Evolutionary conservation across 1,140 invertebrate genomes (phyloP), one percentile per base, ranked within the genome.

Genomic region (Reticulitermes speratus): DNA sequence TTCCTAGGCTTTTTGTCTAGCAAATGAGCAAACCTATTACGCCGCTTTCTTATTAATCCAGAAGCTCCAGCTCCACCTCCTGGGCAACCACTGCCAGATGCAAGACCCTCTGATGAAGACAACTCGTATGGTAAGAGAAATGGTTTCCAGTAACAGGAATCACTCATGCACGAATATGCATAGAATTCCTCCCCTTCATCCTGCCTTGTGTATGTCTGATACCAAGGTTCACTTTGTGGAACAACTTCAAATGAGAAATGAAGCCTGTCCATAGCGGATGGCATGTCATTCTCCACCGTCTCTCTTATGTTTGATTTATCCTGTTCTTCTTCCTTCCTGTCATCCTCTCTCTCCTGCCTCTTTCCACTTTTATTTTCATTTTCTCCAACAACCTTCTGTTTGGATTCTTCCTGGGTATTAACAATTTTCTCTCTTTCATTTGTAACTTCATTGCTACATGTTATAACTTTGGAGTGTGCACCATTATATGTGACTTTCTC

Each of bases 81-180:
- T 14, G 65, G n/a, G 6, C 21, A 23, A 86, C 85, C 30, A 85
- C 45, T 21, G 75, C 91, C 84, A 93, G 92, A 88, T 93, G 92
- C 48, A 93, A 89, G 83, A 93, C 92, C 87, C 92, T 93, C 88
- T 94, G 90, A 85, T 92, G 92, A 25, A 92, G 94, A 87, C 88
- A 96, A 94, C 90, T 97, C 95, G 88, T 96, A 96, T 0, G 96
- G 96, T 87, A 97, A 91, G 86, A 96, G 92, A 90, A 95, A 94
- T 87, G 95, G 92, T 88, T 92, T 93, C 44, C 90, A 90, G 23
- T 75, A 69, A 87, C 91, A 92, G 84, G 91, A 88, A 45, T 90
- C 91, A 91, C 90, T 59, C 87, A 92, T 91, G 84, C 88, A 89
- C 87, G 88, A 88, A 88, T 88, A 87, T 84, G 87, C 88, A 88